A percentile compares a stretch with the other conserved stretches of the same genome.
Conservation (phyloP, 2,797 vertebrate genomes). For the Pelobates cultripes region DNA sequence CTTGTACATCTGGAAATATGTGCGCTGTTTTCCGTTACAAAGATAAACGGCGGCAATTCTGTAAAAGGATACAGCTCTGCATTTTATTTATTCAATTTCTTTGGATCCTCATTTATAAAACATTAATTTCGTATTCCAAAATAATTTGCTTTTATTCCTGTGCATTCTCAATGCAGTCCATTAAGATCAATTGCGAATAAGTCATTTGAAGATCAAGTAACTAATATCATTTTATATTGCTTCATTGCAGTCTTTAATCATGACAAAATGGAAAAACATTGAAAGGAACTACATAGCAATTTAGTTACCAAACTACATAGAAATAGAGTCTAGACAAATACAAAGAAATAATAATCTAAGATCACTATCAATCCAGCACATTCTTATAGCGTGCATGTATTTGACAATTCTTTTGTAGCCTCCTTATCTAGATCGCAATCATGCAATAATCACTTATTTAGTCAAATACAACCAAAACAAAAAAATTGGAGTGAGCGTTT, state of each 20-base stretch:
- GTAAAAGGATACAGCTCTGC: constrained; percentile 35
- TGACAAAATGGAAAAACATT: constrained; percentile 41
- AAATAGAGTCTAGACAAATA: constrained; percentile 22
- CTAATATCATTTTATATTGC: constrained; percentile 38
- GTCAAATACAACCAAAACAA: too few species aligned
- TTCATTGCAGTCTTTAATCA: constrained; percentile 26
- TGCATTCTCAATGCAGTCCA: constrained; percentile 28
- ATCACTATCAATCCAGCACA: too few species aligned
- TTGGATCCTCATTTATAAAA: constrained; percentile 44
- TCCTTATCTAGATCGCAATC: too few species aligned
- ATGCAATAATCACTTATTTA: too few species aligned
- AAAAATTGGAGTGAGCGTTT: too few species aligned
- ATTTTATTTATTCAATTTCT: constrained; percentile 50
- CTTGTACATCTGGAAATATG: constrained; percentile 34
- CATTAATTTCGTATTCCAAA: constrained; percentile 49
- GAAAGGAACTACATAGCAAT: constrained; percentile 27
- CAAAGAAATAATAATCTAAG: background rate
- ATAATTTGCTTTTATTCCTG: constrained; percentile 49
- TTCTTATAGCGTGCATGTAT: too few species aligned
- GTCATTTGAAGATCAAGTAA: constrained; percentile 36
- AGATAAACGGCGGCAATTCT: constrained; percentile 44
- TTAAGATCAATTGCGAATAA: constrained; percentile 46
- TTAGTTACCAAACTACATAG: background rate
- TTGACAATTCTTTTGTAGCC: too few species aligned
- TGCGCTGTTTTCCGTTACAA: constrained; percentile 25